Conservation (phyloP, 2,888 invertebrate genomes). For the Aporophyla lueneburgensis region DNA sequence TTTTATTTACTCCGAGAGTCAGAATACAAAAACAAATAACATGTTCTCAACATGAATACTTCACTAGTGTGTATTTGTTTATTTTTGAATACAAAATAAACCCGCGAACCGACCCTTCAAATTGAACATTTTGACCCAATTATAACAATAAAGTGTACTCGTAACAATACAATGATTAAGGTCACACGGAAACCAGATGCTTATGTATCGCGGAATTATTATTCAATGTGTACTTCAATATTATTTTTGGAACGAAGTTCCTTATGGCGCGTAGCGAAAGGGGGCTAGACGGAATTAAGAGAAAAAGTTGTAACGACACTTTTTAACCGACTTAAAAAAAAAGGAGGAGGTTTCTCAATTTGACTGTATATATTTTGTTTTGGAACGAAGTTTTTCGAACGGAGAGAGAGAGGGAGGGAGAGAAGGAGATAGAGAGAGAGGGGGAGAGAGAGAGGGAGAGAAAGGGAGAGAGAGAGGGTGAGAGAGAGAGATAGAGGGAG, state of each 20-base stretch:
- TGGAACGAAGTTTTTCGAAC: too few species aligned
- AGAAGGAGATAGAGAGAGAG: too few species aligned
- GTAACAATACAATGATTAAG: slow-evolving; percentile 2
- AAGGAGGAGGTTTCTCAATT: too few species aligned
- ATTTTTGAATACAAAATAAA: background rate
- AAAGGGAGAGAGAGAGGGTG: too few species aligned
- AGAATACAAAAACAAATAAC: background rate
- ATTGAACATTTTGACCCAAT: slow-evolving; percentile 14
- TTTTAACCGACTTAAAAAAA: too few species aligned
- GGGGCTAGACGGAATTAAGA: too few species aligned
- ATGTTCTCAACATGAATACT: background rate
- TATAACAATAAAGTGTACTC: slow-evolving; percentile 9
- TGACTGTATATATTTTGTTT: too few species aligned
- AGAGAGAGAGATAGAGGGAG: too few species aligned
- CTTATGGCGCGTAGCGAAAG: too few species aligned
- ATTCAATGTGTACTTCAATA: background rate
- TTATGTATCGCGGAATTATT: background rate
- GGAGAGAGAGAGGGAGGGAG: too few species aligned
- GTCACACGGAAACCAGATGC: background rate
- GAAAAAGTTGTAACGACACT: too few species aligned
- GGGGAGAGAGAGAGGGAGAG: too few species aligned
- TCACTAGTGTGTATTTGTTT: background rate
- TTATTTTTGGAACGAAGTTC: background rate
- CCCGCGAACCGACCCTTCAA: background rate
- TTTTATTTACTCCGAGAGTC: background rate